phyloP scores from a whole-genome alignment of 2,113 vertebrate genomes.

The Plotosus lineatus region DNA sequence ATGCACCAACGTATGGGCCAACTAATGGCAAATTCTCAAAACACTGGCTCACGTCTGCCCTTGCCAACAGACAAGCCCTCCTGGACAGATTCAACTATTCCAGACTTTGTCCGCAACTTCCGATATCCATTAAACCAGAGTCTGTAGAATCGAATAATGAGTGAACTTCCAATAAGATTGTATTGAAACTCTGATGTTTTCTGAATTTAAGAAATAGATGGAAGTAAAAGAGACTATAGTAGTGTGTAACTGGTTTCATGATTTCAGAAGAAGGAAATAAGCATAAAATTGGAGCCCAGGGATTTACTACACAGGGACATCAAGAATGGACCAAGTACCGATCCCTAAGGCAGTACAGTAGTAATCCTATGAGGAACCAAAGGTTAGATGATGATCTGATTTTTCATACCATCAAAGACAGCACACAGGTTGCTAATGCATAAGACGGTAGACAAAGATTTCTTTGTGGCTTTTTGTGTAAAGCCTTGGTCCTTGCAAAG shows the following conservation, averaged over 20 bases:
- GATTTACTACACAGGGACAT: not conserved
- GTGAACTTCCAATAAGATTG: too few relatives aligned
- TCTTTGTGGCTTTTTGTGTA: not conserved
- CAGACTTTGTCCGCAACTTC: too few relatives aligned
- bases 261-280: not conserved
- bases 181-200: not conserved
- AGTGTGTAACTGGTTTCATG: not conserved
- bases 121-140: too few relatives aligned
- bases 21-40: too few relatives aligned
- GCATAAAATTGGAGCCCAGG: not conserved
- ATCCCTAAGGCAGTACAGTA: not conserved
- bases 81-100: too few relatives aligned
- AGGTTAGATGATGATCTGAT: not conserved
- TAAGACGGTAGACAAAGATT: not conserved
- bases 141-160: too few relatives aligned
- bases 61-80: too few relatives aligned
- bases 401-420: not conserved
- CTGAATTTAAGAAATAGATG: not conserved
- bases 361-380: not conserved
- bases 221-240: not conserved
- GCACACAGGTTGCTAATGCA: not conserved
- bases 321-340: not conserved
- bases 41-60: too few relatives aligned
- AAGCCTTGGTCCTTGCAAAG: not conserved
- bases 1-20: too few relatives aligned